phyloP scores from a whole-genome alignment of 1,140 invertebrate genomes.

The Ectropis grisescens region DNA sequence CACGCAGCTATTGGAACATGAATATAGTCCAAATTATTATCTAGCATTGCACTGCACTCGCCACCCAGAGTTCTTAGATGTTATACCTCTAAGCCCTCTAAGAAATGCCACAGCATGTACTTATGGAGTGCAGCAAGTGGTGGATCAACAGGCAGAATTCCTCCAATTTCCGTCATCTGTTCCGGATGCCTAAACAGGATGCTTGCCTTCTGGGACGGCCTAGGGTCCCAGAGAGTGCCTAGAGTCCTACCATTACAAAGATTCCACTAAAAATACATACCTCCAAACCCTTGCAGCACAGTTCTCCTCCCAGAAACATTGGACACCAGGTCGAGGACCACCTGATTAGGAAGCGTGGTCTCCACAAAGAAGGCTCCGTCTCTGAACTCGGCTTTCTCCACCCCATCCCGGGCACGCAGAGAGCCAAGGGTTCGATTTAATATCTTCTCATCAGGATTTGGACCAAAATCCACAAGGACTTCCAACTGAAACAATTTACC shows the following conservation, averaged over 20 bases:
- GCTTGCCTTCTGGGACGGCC: too few species aligned
- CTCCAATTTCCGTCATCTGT: too few species aligned
- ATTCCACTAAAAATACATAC: constrained; percentile 62
- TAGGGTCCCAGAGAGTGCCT: too few species aligned
- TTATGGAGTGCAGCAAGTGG: too few species aligned
- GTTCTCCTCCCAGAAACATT: constrained; percentile 75
- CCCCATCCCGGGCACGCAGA: constrained; percentile 33
- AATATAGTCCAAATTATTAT: too few species aligned
- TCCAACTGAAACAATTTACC: constrained; percentile 29
- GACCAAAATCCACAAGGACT: constrained; percentile 39
- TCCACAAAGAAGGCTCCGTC: constrained; percentile 77
- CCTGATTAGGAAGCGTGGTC: constrained; percentile 72
- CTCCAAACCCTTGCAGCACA: constrained; percentile 84
- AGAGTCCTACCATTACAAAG: constrained; percentile 41
- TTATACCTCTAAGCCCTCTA: too few species aligned
- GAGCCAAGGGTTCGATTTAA: constrained; percentile 32
- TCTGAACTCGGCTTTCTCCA: constrained; percentile 55
- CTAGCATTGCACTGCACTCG: too few species aligned
- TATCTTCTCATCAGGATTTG: constrained; percentile 17
- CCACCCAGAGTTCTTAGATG: too few species aligned
- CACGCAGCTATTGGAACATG: too few species aligned
- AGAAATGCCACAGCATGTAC: too few species aligned
- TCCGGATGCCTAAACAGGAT: too few species aligned
- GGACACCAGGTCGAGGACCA: constrained; percentile 75
- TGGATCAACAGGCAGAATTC: too few species aligned